These are phyloP conservation scores for Cryptotermes secundus DNA, from an alignment of 1,140 invertebrate species.

Conservation along the genomic window DNA sequence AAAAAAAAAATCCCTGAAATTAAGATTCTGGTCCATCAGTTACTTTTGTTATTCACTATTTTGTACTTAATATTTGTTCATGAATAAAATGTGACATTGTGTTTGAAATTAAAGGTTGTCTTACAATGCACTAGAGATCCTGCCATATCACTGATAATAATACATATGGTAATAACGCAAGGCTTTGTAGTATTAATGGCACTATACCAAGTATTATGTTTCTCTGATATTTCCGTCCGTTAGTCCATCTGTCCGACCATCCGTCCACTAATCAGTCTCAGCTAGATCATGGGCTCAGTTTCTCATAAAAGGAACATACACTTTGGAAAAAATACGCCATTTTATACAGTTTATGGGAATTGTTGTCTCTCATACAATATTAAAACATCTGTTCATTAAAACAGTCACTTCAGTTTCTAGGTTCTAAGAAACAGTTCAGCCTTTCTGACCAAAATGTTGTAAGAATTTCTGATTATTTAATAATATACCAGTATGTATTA, in stretches of 20 bases:
- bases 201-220: neutral
- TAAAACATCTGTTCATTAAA: neutral
- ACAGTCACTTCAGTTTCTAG: too few species aligned
- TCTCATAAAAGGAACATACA: neutral
- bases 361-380: neutral
- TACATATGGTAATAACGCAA: neutral
- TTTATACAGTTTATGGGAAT: neutral
- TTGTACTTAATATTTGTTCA: neutral
- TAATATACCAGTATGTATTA: too few species aligned
- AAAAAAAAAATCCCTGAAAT: neutral
- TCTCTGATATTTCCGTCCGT: neutral
- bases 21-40: neutral
- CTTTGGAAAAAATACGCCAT: neutral
- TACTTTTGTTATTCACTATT: neutral
- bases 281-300: neutral
- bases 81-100: neutral
- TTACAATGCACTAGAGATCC: neutral
- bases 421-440: too few species aligned
- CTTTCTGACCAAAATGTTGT: too few species aligned
- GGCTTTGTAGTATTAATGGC: neutral
- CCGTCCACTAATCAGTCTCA: neutral
- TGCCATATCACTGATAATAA: neutral
- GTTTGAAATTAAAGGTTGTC: neutral
- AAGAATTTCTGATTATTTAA: too few species aligned
- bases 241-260: neutral